Conservation (phyloP, 2,888 invertebrate species). For the Ypsolopha scabrella region DNA sequence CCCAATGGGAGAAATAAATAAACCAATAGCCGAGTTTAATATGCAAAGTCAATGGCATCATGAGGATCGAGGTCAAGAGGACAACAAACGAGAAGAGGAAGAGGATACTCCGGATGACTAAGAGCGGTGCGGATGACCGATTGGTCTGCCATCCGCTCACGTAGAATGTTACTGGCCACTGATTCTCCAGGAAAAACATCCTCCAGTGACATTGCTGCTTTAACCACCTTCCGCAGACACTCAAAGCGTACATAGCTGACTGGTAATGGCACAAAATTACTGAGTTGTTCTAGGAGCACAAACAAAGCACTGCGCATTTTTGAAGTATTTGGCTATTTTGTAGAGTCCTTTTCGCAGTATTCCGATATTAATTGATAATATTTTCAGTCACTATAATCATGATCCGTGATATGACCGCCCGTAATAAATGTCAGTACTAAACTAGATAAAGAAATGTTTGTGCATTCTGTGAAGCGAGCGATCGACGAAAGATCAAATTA, state of each 20-base stretch:
- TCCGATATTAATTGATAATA: too few species aligned
- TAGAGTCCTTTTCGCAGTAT: too few species aligned
- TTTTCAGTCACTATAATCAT: slow-evolving; percentile 3
- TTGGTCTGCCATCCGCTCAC: slow-evolving; percentile 46
- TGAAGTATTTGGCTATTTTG: too few species aligned
- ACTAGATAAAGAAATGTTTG: slow-evolving; percentile 15
- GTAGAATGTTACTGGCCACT: slow-evolving; percentile 39
- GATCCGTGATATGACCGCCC: not conserved
- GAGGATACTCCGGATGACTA: slow-evolving; percentile 29
- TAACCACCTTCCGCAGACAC: slow-evolving; percentile 17
- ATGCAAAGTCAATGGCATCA: slow-evolving; percentile 25
- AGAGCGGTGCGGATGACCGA: slow-evolving; percentile 32
- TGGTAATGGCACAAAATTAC: not conserved
- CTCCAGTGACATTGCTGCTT: slow-evolving; percentile 30
- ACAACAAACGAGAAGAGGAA: slow-evolving; percentile 35
- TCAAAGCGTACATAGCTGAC: not conserved
- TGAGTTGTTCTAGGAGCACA: too few species aligned
- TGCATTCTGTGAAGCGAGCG: slow-evolving; percentile 29
- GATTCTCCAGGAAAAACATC: slow-evolving; percentile 31
- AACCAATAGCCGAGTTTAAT: slow-evolving; percentile 42
- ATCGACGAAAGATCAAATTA: slow-evolving; percentile 14
- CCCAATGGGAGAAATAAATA: slow-evolving; percentile 61
- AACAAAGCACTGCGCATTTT: too few species aligned
- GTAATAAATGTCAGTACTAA: slow-evolving; percentile 1
- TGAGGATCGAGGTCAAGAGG: slow-evolving; percentile 24